Base-by-base conservation (phyloP, 2,888 invertebrate genomes). In the Lamproptera curius region DNA sequence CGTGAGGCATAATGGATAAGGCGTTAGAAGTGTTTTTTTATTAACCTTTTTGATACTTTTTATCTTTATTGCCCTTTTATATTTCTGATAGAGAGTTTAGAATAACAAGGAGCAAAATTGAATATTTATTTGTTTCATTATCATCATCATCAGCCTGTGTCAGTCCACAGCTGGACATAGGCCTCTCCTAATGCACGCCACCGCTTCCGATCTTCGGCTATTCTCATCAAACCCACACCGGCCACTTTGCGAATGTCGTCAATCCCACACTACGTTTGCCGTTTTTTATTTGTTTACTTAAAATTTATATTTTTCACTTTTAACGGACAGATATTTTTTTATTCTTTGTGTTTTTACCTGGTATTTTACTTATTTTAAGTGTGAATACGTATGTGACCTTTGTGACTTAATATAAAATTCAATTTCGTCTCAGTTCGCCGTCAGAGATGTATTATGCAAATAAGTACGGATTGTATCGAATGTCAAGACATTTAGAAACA, bases 1-100 rank as follows among this genome's bases (percentile, higher is more conserved):
- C 43, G 48, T 43, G 35, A 16, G 43, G 40, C 40, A 2, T 39
- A 28, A 34, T 15, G 48, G 48, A 49, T 35, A 14, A 2, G 47
- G 23, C 37, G 10, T 20, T 6, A 17, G 17, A 40, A 15, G 15
- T 15, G 10, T 31, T 8, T 35, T 35, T 15, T 2, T 14, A 6
- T 9, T 10, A 6, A 9, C n/a, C n/a, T n/a, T n/a, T n/a, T n/a
- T n/a, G n/a, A n/a, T n/a, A n/a, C n/a, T n/a, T n/a, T n/a, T n/a
- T n/a, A n/a, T n/a, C n/a, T n/a, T n/a, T n/a, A n/a, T n/a, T n/a
- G n/a, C n/a, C n/a, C n/a, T n/a, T n/a, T n/a, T n/a, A n/a, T n/a
- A n/a, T n/a, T 35, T 4, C 16, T 35, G 16, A 28, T 10, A 23
- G 5, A 23, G 23, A 8, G 5, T 6, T 6, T 4, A 23, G 23